Evolutionary conservation across 1,140 invertebrate genomes (phyloP), one percentile per base, ranked within the genome.

Genomic region (Ips typographus): DNA sequence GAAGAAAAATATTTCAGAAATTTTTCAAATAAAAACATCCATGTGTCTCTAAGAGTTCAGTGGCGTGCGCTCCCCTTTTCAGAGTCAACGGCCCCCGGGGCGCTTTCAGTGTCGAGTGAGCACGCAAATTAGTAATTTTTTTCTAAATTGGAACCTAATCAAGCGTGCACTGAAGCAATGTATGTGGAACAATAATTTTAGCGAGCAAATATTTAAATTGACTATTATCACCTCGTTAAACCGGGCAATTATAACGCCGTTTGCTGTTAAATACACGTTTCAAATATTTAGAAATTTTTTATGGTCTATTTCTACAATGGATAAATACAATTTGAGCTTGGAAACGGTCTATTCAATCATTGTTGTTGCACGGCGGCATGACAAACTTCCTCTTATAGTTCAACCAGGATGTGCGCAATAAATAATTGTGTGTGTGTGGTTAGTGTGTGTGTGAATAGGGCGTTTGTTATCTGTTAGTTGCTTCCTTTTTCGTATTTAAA

Each of bases 191-290:
- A 56, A 56, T 56, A 39, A 39, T 56, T 60, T 60, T 60, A 6
- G 40, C n/a, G 40, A 8, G 57, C 41, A 60, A 42, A 60, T 60
- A 60, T 56, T 56, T 56, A 56, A 56, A 56, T 56, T 56, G 38
- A 56, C 53, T 56, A 56, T 37, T 39, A 56, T 56, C n/a, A 42
- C 41, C 8, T n/a, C 40, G 41, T 60, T 60, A 60, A 42, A 42
- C 39, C 39, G 44, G 38, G 37, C 40, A 60, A n/a, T 41, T 42
- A 60, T 60, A 41, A 60, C 57, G 39, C 57, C 57, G 38, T 60
- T 60, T 37, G 39, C 6, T 60, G 57, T 60, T 60, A 60, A 60
- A 60, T 60, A 60, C 41, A 60, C 39, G 59, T 61, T 60, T 60
- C 40, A 41, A 61, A 44, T 61, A 44, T 61, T 61, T 61, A 39